Percentiles rank a stretch among this genome's conserved stretches.
phyloP scores from a whole-genome alignment of 2,797 vertebrate genomes.

The Clarias laeviceps region DNA sequence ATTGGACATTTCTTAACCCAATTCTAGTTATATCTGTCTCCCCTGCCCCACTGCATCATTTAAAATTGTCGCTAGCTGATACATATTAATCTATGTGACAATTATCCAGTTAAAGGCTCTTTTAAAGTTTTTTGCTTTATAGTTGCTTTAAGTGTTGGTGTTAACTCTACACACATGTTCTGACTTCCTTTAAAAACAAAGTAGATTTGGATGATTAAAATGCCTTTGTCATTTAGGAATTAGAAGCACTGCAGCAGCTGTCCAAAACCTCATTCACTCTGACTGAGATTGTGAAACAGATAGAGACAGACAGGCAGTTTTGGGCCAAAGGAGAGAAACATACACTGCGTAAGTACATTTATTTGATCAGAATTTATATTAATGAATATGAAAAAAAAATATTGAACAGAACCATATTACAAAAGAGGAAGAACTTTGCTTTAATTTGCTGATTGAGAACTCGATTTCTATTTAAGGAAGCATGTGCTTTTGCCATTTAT shows the following conservation, averaged over 20 bases:
- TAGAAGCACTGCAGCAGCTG: conserved; percentile 68
- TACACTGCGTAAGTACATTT: conserved; percentile 65
- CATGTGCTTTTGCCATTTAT: not conserved
- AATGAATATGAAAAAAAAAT: not conserved
- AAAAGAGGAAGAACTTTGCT: not conserved
- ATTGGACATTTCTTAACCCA: no score
- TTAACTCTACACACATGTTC: no score
- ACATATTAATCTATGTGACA: no score
- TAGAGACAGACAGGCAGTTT: conserved; percentile 64
- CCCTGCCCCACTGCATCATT: no score
- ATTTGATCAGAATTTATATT: not conserved
- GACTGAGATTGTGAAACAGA: conserved; percentile 55
- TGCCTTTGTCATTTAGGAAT: conserved; percentile 61
- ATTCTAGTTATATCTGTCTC: no score
- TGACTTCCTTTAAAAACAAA: no score
- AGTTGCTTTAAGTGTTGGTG: no score
- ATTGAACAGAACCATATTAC: not conserved
- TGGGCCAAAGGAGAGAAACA: conserved; percentile 66
- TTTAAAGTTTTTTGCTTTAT: no score
- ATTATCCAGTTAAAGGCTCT: no score
- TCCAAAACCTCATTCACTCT: conserved; percentile 63
- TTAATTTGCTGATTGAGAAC: not conserved
- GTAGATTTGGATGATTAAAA: not conserved
- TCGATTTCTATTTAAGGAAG: not conserved
- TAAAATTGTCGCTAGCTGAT: no score